Evolutionary conservation across 1,140 invertebrate species (phyloP), one percentile per base, ranked within the genome.

Genomic region (Oryzaephilus surinamensis): DNA sequence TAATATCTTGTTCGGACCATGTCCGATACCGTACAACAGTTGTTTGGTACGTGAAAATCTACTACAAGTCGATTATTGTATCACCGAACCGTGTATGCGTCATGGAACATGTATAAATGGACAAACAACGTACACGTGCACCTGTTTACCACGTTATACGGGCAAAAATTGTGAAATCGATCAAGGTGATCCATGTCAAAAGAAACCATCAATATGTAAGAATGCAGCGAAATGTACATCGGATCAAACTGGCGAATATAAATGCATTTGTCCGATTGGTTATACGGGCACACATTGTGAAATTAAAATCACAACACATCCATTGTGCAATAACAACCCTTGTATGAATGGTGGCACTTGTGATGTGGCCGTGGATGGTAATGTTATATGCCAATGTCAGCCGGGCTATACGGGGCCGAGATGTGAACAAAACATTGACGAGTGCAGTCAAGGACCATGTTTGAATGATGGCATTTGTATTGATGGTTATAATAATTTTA

Each of bases 141-240:
- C 77, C 50, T 90, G 85, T 67, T 70, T 74, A 28, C 70, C 81
- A 17, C 71, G 84, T 31, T 88, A 85, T 61, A 74, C 75, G 37
- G 85, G 86, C 43, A 81, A 81, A 67, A 87, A 87, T 63, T 90
- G 87, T 65, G 75, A 89, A 61, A 72, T 77, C 57, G 85, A 89
- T 61, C 72, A 65, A 58, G 77, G 80, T 38, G 66, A 77, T 48
- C 76, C 79, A 10, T 92, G 88, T 57, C 64, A 66, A 20, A 43
- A 36, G 17, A 39, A 27, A 12, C 51, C 52, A 21, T 38, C 49
- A 1, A 16, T 53, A 19, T 94, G 90, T 58, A 67, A 67, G 24
- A 82, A 91, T 63, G 74, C 8, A 11, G 23, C 11, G 23, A 11
- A n/a, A 10, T 10, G 4, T 24, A 11, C 15, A 32, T 32, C 12